Base-by-base conservation (phyloP, 2,888 invertebrate species). In the Folsomia manolachei region DNA sequence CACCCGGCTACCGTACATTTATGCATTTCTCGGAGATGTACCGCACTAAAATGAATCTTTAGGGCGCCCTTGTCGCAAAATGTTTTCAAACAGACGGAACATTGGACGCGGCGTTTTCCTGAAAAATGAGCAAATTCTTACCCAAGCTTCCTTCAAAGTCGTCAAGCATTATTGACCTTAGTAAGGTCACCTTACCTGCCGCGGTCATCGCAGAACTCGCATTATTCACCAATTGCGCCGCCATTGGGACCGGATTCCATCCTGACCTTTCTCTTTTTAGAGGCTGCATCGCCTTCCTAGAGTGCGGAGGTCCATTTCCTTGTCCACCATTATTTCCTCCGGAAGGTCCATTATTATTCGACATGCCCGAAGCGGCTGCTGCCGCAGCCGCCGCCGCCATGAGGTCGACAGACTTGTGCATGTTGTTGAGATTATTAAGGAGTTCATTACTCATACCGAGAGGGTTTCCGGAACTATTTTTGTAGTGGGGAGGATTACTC, bases 51-150 rank as follows among this genome's bases (percentile, higher is more conserved):
- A 84, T 99, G 99, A 7, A 99, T 99, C 86, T 99, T 99, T 25
- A 99, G 87, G 0, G 99, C 99, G 75, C 98, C 99, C 86, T 99
- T 99, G 87, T 99, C 99, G 87, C 99, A 99, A 86, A 99, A 99
- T 19, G 98, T 98, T 86, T 99, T 99, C 75, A 97, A 86, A 84
- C 99, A 99, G 60, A 97, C 96, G 82, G 97, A 95, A 85, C 99
- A 99, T 84, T 97, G 95, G 1, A 98, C 97, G 78, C 98, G 89
- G 83, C 97, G 97, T 85, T 98, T 98, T 0, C 95, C 95, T 78
- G 56, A 26, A 53, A 21, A 19, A 71, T 63, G 21, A 62, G 23
- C 19, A 24, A 21, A 39, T 9, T 39, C 14, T 9, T 39, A 39
- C 7, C n/a, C 7, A 39, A 39, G 39, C 39, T 39, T 39, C 7